Percentiles rank a stretch among this genome's conserved stretches.
Conservation (phyloP, 2,113 vertebrate genomes). For the Triplophysa dalaica region DNA sequence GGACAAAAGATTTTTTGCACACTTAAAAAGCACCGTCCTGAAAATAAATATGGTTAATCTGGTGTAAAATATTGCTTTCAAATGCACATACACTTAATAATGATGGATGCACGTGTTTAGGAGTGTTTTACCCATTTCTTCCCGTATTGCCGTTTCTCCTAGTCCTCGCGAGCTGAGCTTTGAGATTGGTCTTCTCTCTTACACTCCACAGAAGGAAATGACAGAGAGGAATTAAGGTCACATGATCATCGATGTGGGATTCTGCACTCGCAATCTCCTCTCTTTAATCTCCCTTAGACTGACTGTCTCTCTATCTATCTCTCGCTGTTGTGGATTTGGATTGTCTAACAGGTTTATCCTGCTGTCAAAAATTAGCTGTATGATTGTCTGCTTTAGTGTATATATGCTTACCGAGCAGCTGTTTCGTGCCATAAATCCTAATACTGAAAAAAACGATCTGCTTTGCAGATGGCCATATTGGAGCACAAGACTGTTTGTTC, state of each 20-base stretch:
- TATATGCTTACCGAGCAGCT: slow-evolving; percentile 8
- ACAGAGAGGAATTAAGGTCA: slow-evolving; percentile 54
- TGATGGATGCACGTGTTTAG: slow-evolving; percentile 6
- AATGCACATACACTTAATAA: neutral
- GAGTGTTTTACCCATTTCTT: slow-evolving; percentile 29
- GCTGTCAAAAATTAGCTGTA: slow-evolving; percentile 45
- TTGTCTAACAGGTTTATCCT: slow-evolving; percentile 29
- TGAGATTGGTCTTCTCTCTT: slow-evolving; percentile 64
- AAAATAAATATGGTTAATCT: neutral
- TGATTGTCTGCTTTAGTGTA: slow-evolving; percentile 34
- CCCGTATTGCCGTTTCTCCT: slow-evolving; percentile 24
- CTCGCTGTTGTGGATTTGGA: slow-evolving; percentile 17
- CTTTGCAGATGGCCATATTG: slow-evolving; percentile 23
- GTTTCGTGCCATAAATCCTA: slow-evolving; percentile 20
- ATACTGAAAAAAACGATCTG: neutral
- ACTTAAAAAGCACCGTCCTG: neutral
- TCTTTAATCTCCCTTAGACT: slow-evolving; percentile 25
- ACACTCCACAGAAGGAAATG: slow-evolving; percentile 54
- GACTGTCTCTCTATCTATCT: neutral
- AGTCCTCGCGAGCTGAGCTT: slow-evolving; percentile 51
- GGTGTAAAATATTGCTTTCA: neutral
- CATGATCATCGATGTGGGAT: slow-evolving; percentile 57
- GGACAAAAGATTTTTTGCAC: slow-evolving; percentile 10
- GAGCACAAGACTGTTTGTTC: slow-evolving; percentile 1
- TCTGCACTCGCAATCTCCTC: slow-evolving; percentile 52